A percentile compares a stretch with the other conserved stretches of the same genome.
Conservation (phyloP, 2,113 vertebrate genomes). For the Nyctereutes procyonoides region DNA sequence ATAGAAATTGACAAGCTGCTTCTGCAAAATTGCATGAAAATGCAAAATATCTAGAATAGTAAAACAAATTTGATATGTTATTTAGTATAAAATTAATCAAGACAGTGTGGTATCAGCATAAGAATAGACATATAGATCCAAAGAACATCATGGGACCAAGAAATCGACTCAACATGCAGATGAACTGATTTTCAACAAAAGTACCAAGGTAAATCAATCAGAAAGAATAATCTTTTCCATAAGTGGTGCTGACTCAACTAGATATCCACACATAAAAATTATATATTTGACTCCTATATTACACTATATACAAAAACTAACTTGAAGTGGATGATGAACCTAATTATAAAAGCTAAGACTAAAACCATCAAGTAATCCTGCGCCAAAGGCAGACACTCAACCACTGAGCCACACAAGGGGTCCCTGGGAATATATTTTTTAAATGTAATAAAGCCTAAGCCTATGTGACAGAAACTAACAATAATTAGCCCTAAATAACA, state of each 20-base stretch:
- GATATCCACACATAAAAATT: neutral
- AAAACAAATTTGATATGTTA: neutral
- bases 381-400: too few species aligned
- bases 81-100: neutral
- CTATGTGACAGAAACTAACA: neutral
- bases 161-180: neutral
- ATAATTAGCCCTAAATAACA: neutral
- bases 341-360: constrained; percentile 8
- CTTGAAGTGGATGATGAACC: neutral
- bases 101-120: neutral
- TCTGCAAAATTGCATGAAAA: neutral
- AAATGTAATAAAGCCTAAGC: neutral
- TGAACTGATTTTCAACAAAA: neutral
- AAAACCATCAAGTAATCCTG: neutral
- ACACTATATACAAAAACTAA: neutral
- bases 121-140: neutral
- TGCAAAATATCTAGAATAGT: neutral
- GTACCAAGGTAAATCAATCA: neutral
- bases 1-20: neutral
- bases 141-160: neutral
- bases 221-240: neutral
- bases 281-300: neutral
- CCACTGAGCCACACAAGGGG: too few species aligned
- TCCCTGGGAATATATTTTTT: neutral
- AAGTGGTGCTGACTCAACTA: neutral